These are phyloP conservation scores for Xestia rhomboidea DNA, from an alignment of 2,888 invertebrate species.

Conservation along the genomic window DNA sequence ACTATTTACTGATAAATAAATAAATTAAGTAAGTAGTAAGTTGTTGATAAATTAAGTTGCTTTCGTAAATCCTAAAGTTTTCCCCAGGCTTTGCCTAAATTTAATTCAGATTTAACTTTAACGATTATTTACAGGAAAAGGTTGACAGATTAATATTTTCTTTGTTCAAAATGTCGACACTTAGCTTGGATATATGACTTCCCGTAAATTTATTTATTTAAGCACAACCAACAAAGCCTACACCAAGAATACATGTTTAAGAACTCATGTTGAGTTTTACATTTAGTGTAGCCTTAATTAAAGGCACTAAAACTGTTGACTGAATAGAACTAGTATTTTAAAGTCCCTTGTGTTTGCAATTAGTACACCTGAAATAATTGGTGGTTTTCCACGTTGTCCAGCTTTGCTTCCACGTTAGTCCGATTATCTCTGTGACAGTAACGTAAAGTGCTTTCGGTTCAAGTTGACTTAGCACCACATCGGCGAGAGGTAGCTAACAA, in stretches of 20 bases:
- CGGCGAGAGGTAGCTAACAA: slow-evolving; percentile 3
- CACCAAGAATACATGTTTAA: too few relatives aligned
- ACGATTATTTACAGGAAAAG: too few relatives aligned
- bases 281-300: too few relatives aligned
- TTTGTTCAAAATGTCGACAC: not conserved
- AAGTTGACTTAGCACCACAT: not conserved
- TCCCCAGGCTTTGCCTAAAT: not conserved
- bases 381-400: slow-evolving; percentile 1
- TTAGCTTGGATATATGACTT: not conserved
- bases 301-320: not conserved
- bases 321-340: not conserved
- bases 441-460: not conserved
- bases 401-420: slow-evolving; percentile 10
- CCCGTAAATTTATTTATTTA: too few relatives aligned
- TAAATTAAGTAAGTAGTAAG: too few relatives aligned
- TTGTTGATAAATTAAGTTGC: not conserved
- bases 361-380: slow-evolving; percentile 13
- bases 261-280: too few relatives aligned
- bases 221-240: too few relatives aligned
- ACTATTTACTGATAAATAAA: not conserved
- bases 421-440: not conserved
- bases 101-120: slow-evolving; percentile 6
- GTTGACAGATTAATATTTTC: too few relatives aligned
- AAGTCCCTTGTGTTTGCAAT: not conserved
- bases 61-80: not conserved